Percentiles rank a stretch among this genome's conserved stretches.
Evolutionary conservation across 2,888 invertebrate genomes (phyloP).

Genomic region (Ischnura elegans): DNA sequence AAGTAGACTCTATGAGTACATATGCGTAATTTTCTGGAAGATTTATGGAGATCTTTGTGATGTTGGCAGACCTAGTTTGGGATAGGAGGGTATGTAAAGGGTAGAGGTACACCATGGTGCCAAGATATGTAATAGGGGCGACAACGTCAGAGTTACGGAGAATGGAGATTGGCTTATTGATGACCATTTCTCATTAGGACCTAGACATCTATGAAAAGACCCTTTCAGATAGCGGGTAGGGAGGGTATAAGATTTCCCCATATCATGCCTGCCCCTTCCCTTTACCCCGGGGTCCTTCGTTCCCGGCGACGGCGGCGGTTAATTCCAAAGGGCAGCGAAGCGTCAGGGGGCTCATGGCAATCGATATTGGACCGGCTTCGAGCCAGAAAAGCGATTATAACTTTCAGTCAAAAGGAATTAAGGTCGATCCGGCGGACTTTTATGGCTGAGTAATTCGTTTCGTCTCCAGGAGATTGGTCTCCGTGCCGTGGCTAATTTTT

Average conservation of each 20-base stretch:
- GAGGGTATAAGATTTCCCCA: background rate
- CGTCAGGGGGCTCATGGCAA: background rate
- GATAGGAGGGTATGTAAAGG: background rate
- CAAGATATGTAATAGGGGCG: background rate
- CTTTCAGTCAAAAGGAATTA: conserved; percentile 49
- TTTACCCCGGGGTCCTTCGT: background rate
- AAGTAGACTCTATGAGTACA: too few relatives aligned
- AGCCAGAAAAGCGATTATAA: conserved; percentile 48
- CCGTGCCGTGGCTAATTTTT: conserved; percentile 5
- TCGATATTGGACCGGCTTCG: background rate
- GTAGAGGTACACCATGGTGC: background rate
- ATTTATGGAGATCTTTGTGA: too few relatives aligned
- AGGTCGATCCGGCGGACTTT: conserved; percentile 29
- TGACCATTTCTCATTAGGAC: conserved; percentile 54
- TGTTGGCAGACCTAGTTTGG: too few relatives aligned
- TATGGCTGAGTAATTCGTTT: conserved; percentile 32
- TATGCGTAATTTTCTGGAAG: too few relatives aligned
- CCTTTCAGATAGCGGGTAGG: conserved; percentile 25
- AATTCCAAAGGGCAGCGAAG: conserved; percentile 1
- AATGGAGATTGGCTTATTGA: conserved; percentile 42
- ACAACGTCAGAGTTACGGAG: background rate
- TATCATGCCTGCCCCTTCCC: background rate
- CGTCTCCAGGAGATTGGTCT: conserved; percentile 26
- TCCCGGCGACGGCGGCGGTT: background rate
- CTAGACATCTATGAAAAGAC: conserved; percentile 43